A percentile compares a stretch with the other conserved stretches of the same genome.
Evolutionary conservation across 1,140 invertebrate genomes (phyloP).

Genomic region (Magallana angulata): DNA sequence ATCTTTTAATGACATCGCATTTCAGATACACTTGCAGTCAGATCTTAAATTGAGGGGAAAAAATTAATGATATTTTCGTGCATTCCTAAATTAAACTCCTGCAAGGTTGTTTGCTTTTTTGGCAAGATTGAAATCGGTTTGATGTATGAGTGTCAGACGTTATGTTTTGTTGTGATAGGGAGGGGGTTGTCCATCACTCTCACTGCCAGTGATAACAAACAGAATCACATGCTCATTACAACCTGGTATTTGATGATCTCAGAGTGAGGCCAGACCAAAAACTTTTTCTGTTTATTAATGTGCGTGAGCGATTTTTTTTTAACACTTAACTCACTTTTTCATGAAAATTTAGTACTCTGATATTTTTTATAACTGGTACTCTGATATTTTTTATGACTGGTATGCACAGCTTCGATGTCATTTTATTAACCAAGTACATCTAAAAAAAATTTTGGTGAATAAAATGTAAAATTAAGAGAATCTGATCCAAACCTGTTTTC

Average conservation of each 20-base stretch:
- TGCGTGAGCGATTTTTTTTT: too few species aligned
- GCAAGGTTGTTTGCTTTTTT: constrained; percentile 1
- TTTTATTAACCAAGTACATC: too few species aligned
- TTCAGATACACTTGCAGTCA: too few species aligned
- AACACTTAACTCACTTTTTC: too few species aligned
- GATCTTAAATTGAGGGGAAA: neutral
- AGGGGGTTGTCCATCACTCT: constrained; percentile 8
- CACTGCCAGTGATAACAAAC: constrained; percentile 18
- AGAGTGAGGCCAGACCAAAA: neutral
- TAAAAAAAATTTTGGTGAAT: too few species aligned
- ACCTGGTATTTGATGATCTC: constrained; percentile 17
- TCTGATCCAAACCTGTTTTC: too few species aligned
- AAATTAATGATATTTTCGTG: constrained; percentile 13
- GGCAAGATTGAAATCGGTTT: constrained; percentile 4
- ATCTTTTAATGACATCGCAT: too few species aligned
- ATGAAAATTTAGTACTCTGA: too few species aligned
- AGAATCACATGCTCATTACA: constrained; percentile 12
- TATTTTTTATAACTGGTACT: too few species aligned
- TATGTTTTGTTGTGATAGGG: constrained; percentile 30
- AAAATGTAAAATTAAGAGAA: too few species aligned
- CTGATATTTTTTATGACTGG: too few species aligned
- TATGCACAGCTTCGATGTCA: too few species aligned
- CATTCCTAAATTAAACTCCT: neutral
- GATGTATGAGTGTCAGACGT: constrained; percentile 26
- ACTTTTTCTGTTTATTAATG: neutral